Evolutionary conservation across 2,888 invertebrate genomes (phyloP).

Genomic region (Byasa hedistus): DNA sequence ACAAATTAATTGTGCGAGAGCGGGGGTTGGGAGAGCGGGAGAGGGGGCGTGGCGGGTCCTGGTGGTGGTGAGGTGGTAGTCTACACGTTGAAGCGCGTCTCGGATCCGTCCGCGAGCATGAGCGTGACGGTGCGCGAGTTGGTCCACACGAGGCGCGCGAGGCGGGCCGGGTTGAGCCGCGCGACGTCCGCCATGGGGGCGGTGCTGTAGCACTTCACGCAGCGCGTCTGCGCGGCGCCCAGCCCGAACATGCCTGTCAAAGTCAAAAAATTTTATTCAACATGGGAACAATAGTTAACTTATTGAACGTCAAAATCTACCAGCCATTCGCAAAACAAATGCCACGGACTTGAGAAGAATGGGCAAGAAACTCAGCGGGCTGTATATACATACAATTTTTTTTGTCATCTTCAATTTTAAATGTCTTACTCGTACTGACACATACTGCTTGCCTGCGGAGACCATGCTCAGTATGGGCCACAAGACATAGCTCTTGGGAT

Average conservation of each 20-base stretch:
- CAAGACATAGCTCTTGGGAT: too few species aligned
- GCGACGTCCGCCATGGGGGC: constrained; percentile 94
- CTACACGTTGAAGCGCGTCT: constrained; percentile 79
- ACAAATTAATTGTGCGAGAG: too few species aligned
- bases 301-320: too few species aligned
- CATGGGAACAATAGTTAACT: too few species aligned
- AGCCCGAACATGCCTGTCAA: constrained; percentile 93
- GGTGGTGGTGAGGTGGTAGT: neutral
- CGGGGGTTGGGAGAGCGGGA: neutral
- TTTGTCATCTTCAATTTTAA: too few species aligned
- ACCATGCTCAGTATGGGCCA: too few species aligned
- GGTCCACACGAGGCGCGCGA: constrained; percentile 97
- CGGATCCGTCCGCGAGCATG: constrained; percentile 97
- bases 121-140: constrained; percentile 95
- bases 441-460: too few species aligned
- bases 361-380: too few species aligned
- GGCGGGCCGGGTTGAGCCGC: constrained; percentile 91
- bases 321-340: too few species aligned
- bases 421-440: too few species aligned
- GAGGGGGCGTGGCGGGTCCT: neutral
- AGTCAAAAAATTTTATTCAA: neutral
- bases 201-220: constrained; percentile 96
- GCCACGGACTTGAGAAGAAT: too few species aligned
- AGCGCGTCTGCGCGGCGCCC: constrained; percentile 97
- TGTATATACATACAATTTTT: too few species aligned